Evolutionary conservation across 2,797 vertebrate genomes (phyloP).

Genomic region (Micrastur ruficollis): DNA sequence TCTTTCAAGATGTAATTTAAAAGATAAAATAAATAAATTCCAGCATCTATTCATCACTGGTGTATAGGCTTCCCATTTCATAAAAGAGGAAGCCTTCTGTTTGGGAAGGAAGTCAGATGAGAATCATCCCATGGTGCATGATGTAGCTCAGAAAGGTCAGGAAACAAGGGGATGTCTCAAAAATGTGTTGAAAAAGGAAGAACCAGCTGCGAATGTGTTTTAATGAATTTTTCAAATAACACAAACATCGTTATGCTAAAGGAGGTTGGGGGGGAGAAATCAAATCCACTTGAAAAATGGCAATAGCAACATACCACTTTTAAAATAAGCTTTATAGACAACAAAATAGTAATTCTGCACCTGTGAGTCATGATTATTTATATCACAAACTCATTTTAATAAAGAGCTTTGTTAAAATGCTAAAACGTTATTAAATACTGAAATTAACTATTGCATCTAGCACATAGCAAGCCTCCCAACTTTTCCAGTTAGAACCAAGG

Average conservation of each 20-base stretch:
- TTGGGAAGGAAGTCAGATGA: constrained; percentile 15
- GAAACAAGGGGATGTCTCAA: not conserved
- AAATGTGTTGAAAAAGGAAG: not conserved
- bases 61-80: not conserved
- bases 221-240: not conserved
- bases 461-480: not conserved
- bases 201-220: not conserved
- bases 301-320: not conserved
- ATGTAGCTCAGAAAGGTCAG: constrained; percentile 16
- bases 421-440: not conserved
- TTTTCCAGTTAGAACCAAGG: not conserved
- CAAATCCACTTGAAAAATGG: not conserved
- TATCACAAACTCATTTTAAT: not conserved
- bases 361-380: not conserved
- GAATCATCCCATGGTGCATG: not conserved
- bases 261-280: not conserved
- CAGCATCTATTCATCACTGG: not conserved
- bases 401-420: not conserved
- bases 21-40: not conserved
- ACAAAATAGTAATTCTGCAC: not conserved
- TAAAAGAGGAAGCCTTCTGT: not conserved
- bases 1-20: not conserved
- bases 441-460: not conserved
- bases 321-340: not conserved
- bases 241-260: not conserved